These are phyloP conservation scores for Lagorchestes hirsutus DNA, from an alignment of 2,797 vertebrate genomes.

Conservation along the genomic window DNA sequence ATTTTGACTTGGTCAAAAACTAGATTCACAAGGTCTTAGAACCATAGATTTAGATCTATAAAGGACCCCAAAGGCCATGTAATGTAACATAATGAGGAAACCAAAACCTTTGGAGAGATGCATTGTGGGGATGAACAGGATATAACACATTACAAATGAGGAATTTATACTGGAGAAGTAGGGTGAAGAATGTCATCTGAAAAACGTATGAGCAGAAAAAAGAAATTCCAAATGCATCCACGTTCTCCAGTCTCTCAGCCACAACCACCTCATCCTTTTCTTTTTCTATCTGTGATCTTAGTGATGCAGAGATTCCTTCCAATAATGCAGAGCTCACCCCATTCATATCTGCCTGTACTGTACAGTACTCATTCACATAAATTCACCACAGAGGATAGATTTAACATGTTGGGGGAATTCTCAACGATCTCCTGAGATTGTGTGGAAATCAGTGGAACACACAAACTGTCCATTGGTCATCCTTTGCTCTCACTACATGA, in stretches of 20 bases:
- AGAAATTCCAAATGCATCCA: not conserved
- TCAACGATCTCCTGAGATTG: not conserved
- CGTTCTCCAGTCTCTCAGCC: not conserved
- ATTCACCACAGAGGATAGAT: not conserved
- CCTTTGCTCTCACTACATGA: not conserved
- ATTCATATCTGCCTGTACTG: not conserved
- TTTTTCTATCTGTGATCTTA: not conserved
- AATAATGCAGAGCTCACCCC: not conserved
- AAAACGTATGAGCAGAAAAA: not conserved
- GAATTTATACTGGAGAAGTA: not conserved
- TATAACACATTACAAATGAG: not conserved
- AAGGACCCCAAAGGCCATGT: not conserved
- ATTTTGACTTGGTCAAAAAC: slow-evolving; percentile 6
- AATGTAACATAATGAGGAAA: not conserved
- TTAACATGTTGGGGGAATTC: not conserved
- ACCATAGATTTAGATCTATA: not conserved
- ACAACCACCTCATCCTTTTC: not conserved
- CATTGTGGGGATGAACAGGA: not conserved
- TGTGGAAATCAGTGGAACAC: not conserved
- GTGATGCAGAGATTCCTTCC: not conserved
- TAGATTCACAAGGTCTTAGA: not conserved
- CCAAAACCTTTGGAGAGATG: not conserved
- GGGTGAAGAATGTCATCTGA: not conserved
- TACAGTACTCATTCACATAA: not conserved
- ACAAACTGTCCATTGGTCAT: not conserved